Conservation (phyloP, 2,113 vertebrate species). For the Catharus minimus region DNA sequence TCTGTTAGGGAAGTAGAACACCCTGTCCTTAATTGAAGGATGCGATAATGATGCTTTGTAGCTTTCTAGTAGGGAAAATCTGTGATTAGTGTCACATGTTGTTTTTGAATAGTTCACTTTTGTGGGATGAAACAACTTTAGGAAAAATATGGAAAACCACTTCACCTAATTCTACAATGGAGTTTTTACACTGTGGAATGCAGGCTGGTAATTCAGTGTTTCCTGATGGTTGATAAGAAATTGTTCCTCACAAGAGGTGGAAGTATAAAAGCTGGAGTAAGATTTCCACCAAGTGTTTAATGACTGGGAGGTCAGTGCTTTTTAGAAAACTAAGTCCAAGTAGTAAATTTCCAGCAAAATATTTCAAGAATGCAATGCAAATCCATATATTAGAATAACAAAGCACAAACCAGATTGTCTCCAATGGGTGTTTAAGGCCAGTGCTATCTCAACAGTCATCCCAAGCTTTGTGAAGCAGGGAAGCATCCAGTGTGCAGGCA, state of each 20-base stretch:
- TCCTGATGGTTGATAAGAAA: not conserved
- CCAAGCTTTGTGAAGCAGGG: not conserved
- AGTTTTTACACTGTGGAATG: not conserved
- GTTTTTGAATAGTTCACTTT: not conserved
- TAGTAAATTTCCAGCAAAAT: not conserved
- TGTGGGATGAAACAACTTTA: not conserved
- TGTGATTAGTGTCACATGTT: not conserved
- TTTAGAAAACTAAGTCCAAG: not conserved
- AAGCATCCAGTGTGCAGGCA: accelerated
- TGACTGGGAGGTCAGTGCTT: not conserved
- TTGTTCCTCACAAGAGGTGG: not conserved
- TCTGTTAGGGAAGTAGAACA: slow-evolving; percentile 9
- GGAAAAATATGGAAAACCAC: not conserved
- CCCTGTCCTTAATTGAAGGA: slow-evolving; percentile 26
- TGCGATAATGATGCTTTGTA: slow-evolving; percentile 4
- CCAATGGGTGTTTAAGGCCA: not conserved
- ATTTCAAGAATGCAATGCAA: not conserved
- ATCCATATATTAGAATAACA: not conserved
- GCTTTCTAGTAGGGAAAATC: not conserved
- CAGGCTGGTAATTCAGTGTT: not conserved
- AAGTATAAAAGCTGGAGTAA: not conserved
- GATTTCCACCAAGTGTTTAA: not conserved
- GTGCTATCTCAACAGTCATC: not conserved
- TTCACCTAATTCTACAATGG: not conserved
- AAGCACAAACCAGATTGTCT: not conserved